Base-by-base conservation (phyloP, 2,797 vertebrate species). In the Falco rusticolus region DNA sequence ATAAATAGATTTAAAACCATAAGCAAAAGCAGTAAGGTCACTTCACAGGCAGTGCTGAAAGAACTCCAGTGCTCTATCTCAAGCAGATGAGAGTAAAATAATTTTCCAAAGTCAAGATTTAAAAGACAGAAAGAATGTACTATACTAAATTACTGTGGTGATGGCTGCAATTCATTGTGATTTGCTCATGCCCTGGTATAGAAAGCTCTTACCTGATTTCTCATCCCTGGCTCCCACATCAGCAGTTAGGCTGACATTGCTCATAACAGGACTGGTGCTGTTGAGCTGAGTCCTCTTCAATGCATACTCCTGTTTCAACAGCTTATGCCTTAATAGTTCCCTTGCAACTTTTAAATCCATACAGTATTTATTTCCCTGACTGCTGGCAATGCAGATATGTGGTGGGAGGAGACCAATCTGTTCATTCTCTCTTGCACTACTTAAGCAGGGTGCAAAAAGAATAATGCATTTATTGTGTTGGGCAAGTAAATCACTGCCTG, bases 331-430 rank as follows among this genome's bases (percentile, higher is more conserved):
- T 85, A 94, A 84, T 12, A 80, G 18, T 89, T 84, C 88, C 95
- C 88, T 79, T 95, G 76, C 18, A 86, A 94, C 87, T 93, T 96
- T 96, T 88, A 84, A 94, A 94, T 95, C 87, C 74, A 70, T 87
- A 77, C 94, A 79, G 93, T 76, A 83, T 93, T 93, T 88, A 93
- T 90, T 94, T 96, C 81, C 66, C 91, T 76, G 66, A 94, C 51
- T 89, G 80, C 66, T 95, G 94, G 77, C 85, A 91, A 84, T 85
- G 91, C 83, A 88, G 93, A 95, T 79, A 94, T 87, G 82, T 94
- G 69, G 95, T 96, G 95, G 95, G 96, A 97, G 94, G 95, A 95
- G 85, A 96, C 85, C 91, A 94, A 96, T 96, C 96, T 96, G 91
- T 94, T 96, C 94, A 94, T 93, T 29, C 80, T 90, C 76, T 90